A percentile compares a stretch with the other conserved stretches of the same genome.
These are phyloP conservation scores for Acrossocheilus fasciatus DNA, from an alignment of 2,797 vertebrate species.

Conservation along the genomic window DNA sequence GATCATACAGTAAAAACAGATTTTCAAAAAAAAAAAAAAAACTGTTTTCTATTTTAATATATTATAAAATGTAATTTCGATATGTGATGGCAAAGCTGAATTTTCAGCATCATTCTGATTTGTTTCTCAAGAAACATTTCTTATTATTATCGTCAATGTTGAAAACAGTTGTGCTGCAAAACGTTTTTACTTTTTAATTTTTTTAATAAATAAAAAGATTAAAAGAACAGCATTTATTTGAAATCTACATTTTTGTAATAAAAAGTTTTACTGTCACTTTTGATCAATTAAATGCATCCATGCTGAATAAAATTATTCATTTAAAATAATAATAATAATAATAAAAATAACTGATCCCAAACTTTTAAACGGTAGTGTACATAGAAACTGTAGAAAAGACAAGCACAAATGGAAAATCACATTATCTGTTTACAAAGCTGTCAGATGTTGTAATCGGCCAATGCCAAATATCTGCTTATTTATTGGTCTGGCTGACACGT, in stretches of 20 bases:
- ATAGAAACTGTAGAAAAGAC: neutral
- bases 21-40: neutral
- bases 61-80: neutral
- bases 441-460: neutral
- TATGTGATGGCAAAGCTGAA: neutral
- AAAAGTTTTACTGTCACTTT: neutral
- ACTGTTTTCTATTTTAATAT: neutral
- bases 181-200: neutral
- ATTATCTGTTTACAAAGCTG: neutral
- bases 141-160: neutral
- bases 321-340: neutral
- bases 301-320: neutral
- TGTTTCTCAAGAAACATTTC: neutral
- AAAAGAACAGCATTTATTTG: neutral
- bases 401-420: neutral
- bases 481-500: neutral
- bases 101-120: neutral
- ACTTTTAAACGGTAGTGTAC: neutral
- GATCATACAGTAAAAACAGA: neutral
- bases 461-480: neutral
- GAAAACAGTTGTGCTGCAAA: neutral
- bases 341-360: neutral
- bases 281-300: too few relatives aligned
- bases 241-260: too few relatives aligned
- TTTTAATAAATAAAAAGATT: neutral